Base-by-base conservation (phyloP, 2,113 vertebrate species). In the Mola mola region DNA sequence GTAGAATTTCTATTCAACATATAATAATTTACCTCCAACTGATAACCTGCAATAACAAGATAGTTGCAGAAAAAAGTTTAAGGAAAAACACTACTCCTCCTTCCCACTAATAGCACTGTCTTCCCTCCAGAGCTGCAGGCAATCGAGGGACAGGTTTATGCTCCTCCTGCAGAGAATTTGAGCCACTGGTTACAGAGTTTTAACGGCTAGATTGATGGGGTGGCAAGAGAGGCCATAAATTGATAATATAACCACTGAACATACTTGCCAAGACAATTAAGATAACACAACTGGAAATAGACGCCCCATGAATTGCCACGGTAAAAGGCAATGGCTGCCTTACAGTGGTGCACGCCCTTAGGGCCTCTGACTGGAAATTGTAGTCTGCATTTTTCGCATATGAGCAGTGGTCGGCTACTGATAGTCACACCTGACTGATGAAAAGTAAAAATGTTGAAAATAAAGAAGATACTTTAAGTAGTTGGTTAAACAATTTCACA, bases 231-330 rank as follows among this genome's bases (percentile, higher is more conserved):
- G 75, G 85, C 88, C 85, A 90, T 92, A 92, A 92, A 93, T 88
- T 91, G 85, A 86, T 90, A 89, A 90, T 90, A 89, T 91, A 92
- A 90, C 87, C 85, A 58, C 86, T 86, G 85, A 90, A 91, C 90
- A 89, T 87, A 91, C 90, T 93, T 90, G 87, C 89, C 86, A 88
- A 85, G 88, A 92, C 90, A 91, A 92, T 92, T 92, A 92, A 90
- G 87, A 90, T 91, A 90, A 91, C 82, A 92, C 89, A 89, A 88
- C 82, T 88, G 80, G 88, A 92, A 88, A 88, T 78, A 79, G 82
- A 78, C 57, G 78, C 73, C 49, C 71, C 78, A 78, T 90, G 88
- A 90, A 86, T 89, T 50, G 81, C 66, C 47, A 43, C 26, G 65
- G 84, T 87, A 82, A 85, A 82, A 82, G 86, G 80, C 58, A 44